A percentile compares a stretch with the other conserved stretches of the same genome.
Conservation (phyloP, 2,888 invertebrate genomes). For the Temnothorax ravouxi region DNA sequence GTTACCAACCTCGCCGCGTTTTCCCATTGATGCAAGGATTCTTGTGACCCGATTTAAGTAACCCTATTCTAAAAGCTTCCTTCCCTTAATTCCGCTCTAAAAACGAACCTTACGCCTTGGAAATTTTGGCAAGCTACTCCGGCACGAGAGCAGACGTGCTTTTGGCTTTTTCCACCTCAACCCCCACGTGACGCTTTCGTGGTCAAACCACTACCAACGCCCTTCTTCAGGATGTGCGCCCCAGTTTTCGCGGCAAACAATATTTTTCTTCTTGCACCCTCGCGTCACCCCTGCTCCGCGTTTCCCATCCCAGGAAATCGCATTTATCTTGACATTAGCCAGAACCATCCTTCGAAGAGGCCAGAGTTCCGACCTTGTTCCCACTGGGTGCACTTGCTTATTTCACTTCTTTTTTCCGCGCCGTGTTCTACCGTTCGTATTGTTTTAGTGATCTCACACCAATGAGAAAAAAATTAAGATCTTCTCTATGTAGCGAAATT, state of each 20-base stretch:
- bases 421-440: conserved; percentile 6
- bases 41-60: conserved; percentile 48
- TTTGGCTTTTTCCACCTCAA: conserved; percentile 36
- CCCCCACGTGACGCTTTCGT: conserved; percentile 33
- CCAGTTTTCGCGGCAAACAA: conserved; percentile 79
- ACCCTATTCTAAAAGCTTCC: conserved; percentile 58
- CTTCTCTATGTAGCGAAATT: background rate
- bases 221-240: conserved; percentile 68
- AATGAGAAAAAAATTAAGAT: conserved; percentile 12
- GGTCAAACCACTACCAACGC: conserved; percentile 53
- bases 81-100: conserved; percentile 46
- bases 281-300: conserved; percentile 57
- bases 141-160: conserved; percentile 38
- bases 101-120: conserved; percentile 50
- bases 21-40: conserved; percentile 17
- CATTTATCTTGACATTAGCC: conserved; percentile 81
- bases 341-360: conserved; percentile 49
- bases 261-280: conserved; percentile 76
- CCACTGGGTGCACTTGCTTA: conserved; percentile 46
- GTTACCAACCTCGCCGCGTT: background rate
- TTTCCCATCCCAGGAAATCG: conserved; percentile 77
- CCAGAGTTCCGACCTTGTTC: conserved; percentile 59
- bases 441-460: conserved; percentile 29
- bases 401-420: conserved; percentile 34
- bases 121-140: conserved; percentile 54